phyloP scores from a whole-genome alignment of 2,797 vertebrate genomes.

The Pseudopleuronectes americanus region DNA sequence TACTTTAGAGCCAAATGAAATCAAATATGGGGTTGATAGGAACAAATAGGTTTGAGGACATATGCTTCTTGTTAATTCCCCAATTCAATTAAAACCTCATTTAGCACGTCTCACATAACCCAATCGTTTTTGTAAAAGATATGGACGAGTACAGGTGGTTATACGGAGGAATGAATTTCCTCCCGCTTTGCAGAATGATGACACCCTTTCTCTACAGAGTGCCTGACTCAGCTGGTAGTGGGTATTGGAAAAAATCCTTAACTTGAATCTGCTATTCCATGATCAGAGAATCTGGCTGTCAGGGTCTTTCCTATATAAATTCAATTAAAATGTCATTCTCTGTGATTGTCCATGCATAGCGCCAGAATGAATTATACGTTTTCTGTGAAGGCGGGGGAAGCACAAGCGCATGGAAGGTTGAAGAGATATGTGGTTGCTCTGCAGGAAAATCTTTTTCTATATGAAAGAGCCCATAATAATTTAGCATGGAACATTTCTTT shows the following conservation, averaged over 20 bases:
- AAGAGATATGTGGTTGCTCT: slow-evolving; percentile 28
- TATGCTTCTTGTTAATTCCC: slow-evolving; percentile 57
- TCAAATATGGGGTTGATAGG: slow-evolving; percentile 39
- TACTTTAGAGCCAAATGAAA: slow-evolving; percentile 34
- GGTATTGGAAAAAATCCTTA: slow-evolving; percentile 47
- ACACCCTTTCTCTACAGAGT: slow-evolving; percentile 41
- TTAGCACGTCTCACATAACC: slow-evolving; percentile 42
- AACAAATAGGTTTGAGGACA: slow-evolving; percentile 39
- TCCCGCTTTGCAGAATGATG: slow-evolving; percentile 43
- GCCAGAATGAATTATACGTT: slow-evolving; percentile 38
- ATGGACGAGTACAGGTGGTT: slow-evolving; percentile 22
- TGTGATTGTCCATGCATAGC: slow-evolving; percentile 60
- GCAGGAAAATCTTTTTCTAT: slow-evolving; percentile 54
- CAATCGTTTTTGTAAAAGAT: slow-evolving; percentile 53
- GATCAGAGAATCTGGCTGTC: slow-evolving; percentile 41
- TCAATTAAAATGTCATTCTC: slow-evolving; percentile 70
- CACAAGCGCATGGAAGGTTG: slow-evolving; percentile 12
- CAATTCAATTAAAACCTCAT: slow-evolving; percentile 64
- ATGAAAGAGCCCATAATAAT: slow-evolving; percentile 25
- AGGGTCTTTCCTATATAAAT: slow-evolving; percentile 62
- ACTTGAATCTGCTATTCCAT: slow-evolving; percentile 32
- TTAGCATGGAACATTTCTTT: not conserved
- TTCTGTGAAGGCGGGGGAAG: slow-evolving; percentile 31
- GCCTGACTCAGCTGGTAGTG: slow-evolving; percentile 47
- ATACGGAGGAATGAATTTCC: slow-evolving; percentile 31